Conservation (phyloP, 1,140 invertebrate genomes). For the Pogonognathellus flavescens region DNA sequence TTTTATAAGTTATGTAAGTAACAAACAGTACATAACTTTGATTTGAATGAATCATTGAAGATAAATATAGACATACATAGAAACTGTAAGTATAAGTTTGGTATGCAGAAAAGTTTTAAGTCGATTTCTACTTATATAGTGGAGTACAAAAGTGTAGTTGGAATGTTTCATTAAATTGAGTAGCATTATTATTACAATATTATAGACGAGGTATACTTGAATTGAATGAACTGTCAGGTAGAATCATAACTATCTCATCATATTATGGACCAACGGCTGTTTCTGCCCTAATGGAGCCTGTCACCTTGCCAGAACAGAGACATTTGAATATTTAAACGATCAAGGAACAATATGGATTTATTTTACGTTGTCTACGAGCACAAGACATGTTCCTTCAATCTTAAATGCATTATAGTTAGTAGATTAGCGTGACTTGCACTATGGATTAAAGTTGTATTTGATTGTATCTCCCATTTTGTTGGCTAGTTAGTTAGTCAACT, state of each 20-base stretch:
- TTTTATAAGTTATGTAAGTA: no score
- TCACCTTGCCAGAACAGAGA: constrained; percentile 43
- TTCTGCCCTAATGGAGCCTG: constrained; percentile 41
- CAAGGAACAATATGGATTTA: constrained; percentile 39
- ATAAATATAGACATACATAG: no score
- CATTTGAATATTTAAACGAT: constrained; percentile 17
- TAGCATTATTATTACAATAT: no score
- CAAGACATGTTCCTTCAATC: not conserved
- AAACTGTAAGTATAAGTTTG: no score
- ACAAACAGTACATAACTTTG: no score
- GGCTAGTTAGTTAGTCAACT: not conserved
- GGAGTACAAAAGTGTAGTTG: no score
- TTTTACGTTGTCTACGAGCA: not conserved
- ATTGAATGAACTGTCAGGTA: constrained; percentile 11
- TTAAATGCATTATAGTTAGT: not conserved
- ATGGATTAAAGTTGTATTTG: not conserved
- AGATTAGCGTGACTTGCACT: constrained; percentile 19
- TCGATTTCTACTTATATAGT: no score
- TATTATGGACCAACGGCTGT: constrained; percentile 33
- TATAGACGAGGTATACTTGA: not conserved
- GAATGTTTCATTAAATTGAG: no score
- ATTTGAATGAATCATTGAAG: no score
- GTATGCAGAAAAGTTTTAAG: no score
- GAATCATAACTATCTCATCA: constrained; percentile 34
- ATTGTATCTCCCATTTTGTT: constrained; percentile 7